Percentiles rank a stretch among this genome's conserved stretches.
Conservation (phyloP, 37 sponge, comb jelly and placozoan species). For the Lycopodina hypogea region DNA sequence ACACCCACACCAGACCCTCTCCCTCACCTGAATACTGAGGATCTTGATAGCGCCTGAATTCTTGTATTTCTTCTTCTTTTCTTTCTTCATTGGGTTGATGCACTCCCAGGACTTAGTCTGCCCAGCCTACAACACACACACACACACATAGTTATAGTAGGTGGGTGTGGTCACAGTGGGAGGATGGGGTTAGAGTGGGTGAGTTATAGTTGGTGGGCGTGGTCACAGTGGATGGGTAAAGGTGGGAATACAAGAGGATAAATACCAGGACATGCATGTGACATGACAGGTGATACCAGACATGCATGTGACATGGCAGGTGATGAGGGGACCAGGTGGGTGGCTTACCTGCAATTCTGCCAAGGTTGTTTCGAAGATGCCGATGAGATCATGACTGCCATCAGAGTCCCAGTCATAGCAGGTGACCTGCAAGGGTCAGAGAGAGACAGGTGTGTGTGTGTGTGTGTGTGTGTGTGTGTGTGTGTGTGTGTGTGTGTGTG, state of each 20-base stretch:
- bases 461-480: conserved; percentile 5
- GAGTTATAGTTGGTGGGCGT: no score
- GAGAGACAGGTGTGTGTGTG: no score
- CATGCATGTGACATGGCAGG: no score
- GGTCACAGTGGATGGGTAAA: no score
- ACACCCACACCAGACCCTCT: background rate
- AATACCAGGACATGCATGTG: no score
- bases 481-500: background rate
- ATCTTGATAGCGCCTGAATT: conserved; percentile 30
- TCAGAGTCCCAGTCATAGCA: conserved; percentile 91
- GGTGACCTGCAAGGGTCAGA: conserved; percentile 41
- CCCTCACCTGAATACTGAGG: conserved; percentile 5
- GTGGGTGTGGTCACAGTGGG: no score
- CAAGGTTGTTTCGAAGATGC: conserved; percentile 65
- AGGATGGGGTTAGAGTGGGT: no score
- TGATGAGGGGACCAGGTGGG: no score
- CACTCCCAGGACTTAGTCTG: conserved; percentile 43
- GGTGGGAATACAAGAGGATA: no score
- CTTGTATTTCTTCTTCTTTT: conserved; percentile 76
- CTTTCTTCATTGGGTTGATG: conserved; percentile 64
- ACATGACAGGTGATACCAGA: no score
- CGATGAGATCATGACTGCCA: conserved; percentile 81
- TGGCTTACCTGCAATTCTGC: conserved; percentile 11
- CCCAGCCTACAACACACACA: background rate
- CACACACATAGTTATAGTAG: background rate